Conservation (phyloP, 2,797 vertebrate species). For the Scleropages formosus region DNA sequence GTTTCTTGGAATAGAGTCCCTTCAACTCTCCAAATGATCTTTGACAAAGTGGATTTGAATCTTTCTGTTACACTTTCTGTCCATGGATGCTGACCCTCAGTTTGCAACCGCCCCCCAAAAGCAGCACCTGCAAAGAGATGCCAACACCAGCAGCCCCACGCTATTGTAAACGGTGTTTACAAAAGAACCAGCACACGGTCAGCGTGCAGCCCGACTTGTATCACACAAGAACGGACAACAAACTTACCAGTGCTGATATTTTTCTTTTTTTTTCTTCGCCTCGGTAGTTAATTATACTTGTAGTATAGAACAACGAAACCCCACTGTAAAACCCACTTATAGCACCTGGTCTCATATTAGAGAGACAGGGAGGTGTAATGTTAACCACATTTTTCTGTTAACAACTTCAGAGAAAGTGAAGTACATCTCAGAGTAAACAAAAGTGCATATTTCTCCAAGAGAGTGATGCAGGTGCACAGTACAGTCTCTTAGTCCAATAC, state of each 20-base stretch:
- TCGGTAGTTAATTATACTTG: not conserved
- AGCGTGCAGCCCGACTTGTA: conserved; percentile 13
- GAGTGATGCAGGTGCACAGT: too few species aligned
- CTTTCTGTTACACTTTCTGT: conserved; percentile 32
- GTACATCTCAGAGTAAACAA: too few species aligned
- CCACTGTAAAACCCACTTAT: too few species aligned
- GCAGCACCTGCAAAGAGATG: conserved; percentile 41
- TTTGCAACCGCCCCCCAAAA: conserved; percentile 46
- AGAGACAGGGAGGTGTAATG: too few species aligned
- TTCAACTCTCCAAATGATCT: not conserved
- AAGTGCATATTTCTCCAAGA: too few species aligned
- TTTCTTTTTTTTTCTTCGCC: not conserved
- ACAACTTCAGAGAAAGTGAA: too few species aligned
- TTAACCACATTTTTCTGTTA: too few species aligned
- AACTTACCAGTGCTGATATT: not conserved
- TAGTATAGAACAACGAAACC: too few species aligned
- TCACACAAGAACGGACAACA: conserved; percentile 20
- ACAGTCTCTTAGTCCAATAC: too few species aligned
- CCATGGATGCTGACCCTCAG: conserved; percentile 46
- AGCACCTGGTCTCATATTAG: too few species aligned
- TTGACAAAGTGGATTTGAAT: conserved; percentile 26
- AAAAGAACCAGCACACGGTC: conserved; percentile 32
- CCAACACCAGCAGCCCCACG: conserved; percentile 15
- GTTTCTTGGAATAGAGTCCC: too few species aligned
- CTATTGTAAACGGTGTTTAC: conserved; percentile 29